Evolutionary conservation across 2,113 vertebrate species (phyloP).

Genomic region (Nyctereutes procyonoides): DNA sequence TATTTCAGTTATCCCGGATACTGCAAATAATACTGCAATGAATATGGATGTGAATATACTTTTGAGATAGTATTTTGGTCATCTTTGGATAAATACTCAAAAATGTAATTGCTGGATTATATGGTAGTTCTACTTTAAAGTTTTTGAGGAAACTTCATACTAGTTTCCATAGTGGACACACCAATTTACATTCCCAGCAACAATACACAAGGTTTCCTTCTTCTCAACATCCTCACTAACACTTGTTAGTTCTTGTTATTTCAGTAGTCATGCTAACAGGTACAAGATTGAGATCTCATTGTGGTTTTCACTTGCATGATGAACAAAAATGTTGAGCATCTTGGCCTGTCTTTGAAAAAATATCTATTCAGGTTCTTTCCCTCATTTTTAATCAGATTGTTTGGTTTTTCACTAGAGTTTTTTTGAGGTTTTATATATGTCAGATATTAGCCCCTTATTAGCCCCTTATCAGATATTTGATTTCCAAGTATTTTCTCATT

Average conservation of each 20-base stretch:
- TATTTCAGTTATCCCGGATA: not conserved
- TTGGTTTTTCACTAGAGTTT: not conserved
- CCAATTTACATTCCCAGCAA: not conserved
- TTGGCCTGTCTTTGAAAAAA: not conserved
- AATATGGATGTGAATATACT: not conserved
- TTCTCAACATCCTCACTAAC: not conserved
- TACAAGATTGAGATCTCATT: not conserved
- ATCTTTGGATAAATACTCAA: not conserved
- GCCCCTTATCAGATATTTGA: not conserved
- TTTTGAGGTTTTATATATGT: not conserved
- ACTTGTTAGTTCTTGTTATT: not conserved
- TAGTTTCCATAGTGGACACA: not conserved
- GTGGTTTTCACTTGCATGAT: not conserved
- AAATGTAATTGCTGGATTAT: not conserved
- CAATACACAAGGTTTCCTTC: not conserved
- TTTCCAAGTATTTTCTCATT: not conserved
- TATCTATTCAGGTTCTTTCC: not conserved
- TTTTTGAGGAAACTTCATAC: not conserved
- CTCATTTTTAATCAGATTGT: not conserved
- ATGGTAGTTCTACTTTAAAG: not conserved
- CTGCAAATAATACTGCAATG: not conserved
- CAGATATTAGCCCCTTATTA: not conserved
- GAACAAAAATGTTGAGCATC: not conserved
- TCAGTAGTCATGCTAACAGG: not conserved
- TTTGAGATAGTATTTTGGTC: not conserved